Base-by-base conservation (phyloP, 2,888 invertebrate species). In the Aricia artaxerxes region DNA sequence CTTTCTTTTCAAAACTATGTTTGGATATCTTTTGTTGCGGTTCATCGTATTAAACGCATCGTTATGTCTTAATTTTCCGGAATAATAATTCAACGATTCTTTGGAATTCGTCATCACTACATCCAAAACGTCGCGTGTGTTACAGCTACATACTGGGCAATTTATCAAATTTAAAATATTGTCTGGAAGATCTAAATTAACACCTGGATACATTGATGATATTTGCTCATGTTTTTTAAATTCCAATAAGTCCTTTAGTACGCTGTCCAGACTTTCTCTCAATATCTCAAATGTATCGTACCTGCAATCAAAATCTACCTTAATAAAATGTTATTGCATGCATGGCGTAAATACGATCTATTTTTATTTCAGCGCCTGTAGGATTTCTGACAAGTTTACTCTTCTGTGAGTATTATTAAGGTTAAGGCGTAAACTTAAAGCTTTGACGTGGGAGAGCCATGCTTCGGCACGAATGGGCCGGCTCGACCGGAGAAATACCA, bases 271-370 rank as follows among this genome's bases (percentile, higher is more conserved):
- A 84, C 97, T 97, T 92, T 98, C 97, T 84, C 98, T 95, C 6
- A 98, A 92, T 95, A 97, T 97, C 92, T 98, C 98, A 88, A 98
- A 98, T 0, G 98, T 98, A 84, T 98, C 98, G 89, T 97, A 98
- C 4, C 95, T 95, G 86, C 80, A 91, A 91, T 79, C 79, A 82
- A 82, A 75, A 77, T 16, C 6, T 35, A 69, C 1, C 31, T 13
- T 69, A 4, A 31, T 7, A 2, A 4, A 31, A n/a, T 35, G 7
- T 13, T 73, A 53, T 35, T 49, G 53, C 11, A 53, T 53, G 9
- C 9, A 73, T 4, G 69, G n/a, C 60, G 9, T 11, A 7, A 31
- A 69, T 24, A 64, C 24, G 6, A n/a, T 4, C 4, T n/a, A 60
- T 61, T 61, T 35, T 64, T n/a, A 69, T 13, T 38, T 9, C 4